Conservation (phyloP, 1,140 invertebrate species). For the Trachymyrmex cornetzi region DNA sequence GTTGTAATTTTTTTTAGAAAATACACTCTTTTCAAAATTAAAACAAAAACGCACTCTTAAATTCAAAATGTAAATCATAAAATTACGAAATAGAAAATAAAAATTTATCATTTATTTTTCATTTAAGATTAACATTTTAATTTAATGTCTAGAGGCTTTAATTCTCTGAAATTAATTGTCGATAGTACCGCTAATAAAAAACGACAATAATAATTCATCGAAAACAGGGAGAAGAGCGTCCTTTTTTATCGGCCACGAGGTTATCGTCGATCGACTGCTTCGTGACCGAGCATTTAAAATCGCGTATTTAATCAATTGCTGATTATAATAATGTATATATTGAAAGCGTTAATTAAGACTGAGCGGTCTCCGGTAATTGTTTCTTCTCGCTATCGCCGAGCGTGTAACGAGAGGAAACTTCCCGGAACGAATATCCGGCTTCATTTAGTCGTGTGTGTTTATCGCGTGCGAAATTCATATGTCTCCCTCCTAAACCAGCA, state of each 20-base stretch:
- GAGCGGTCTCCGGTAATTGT: slow-evolving; percentile 52
- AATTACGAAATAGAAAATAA: slow-evolving; percentile 4
- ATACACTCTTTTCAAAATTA: not conserved
- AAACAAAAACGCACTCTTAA: not conserved
- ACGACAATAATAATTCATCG: slow-evolving; percentile 33
- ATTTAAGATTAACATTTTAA: slow-evolving; percentile 20
- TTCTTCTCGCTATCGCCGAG: slow-evolving; percentile 36
- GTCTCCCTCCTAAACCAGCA: not conserved
- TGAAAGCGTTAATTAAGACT: slow-evolving; percentile 59
- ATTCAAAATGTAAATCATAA: not conserved
- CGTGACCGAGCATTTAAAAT: slow-evolving; percentile 57
- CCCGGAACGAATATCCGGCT: slow-evolving; percentile 21
- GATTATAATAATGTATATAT: slow-evolving; percentile 58
- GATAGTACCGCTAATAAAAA: not conserved
- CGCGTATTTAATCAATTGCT: slow-evolving; percentile 60
- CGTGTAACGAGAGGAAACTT: slow-evolving; percentile 50
- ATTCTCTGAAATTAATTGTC: not conserved
- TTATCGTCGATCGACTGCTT: slow-evolving; percentile 57
- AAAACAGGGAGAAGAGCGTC: not conserved
- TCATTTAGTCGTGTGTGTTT: slow-evolving; percentile 15
- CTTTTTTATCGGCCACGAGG: slow-evolving; percentile 56
- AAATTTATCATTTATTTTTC: not conserved
- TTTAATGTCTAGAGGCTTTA: not conserved
- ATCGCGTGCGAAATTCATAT: slow-evolving; percentile 48
- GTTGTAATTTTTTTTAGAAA: not conserved